Conservation (phyloP, 2,888 invertebrate species). For the Neoascia interrupta region DNA sequence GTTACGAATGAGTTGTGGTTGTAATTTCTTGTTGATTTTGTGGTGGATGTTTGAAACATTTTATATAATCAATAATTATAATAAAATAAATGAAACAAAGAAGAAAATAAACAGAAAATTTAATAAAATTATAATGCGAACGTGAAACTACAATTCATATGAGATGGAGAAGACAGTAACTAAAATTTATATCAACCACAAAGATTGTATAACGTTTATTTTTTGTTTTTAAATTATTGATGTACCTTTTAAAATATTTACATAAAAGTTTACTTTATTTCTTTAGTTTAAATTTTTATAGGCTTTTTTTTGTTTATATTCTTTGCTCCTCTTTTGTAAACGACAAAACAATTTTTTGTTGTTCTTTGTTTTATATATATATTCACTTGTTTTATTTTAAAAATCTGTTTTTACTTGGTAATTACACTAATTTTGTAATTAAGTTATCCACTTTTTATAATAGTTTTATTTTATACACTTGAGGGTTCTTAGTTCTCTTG, state of each 20-base stretch:
- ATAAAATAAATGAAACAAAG: constrained; percentile 37
- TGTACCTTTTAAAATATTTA: constrained; percentile 63
- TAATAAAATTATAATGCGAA: constrained; percentile 55
- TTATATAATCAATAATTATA: constrained; percentile 40
- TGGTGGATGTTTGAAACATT: constrained; percentile 29
- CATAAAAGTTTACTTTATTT: constrained; percentile 37
- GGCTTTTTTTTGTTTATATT: constrained; percentile 5
- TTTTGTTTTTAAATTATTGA: constrained; percentile 31
- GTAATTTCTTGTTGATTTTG: constrained; percentile 2
- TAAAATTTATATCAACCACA: constrained; percentile 51
- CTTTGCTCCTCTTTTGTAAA: constrained; percentile 11
- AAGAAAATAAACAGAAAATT: constrained; percentile 36
- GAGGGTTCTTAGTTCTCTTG: constrained; percentile 36
- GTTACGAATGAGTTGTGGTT: constrained; percentile 23
- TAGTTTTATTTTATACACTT: constrained; percentile 37
- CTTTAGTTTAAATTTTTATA: constrained; percentile 24
- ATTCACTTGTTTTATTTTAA: constrained; percentile 31
- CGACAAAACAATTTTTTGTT: no score
- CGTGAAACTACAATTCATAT: constrained; percentile 39
- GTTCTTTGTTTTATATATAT: constrained; percentile 28
- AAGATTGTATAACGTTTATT: constrained; percentile 34
- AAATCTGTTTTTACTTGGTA: constrained; percentile 46
- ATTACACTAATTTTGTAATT: constrained; percentile 62
- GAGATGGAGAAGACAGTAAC: constrained; percentile 34
- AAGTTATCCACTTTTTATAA: constrained; percentile 31